A percentile compares a stretch with the other conserved stretches of the same genome.
phyloP scores from a whole-genome alignment of 1,140 invertebrate species.

The Drosophila ohnishii region DNA sequence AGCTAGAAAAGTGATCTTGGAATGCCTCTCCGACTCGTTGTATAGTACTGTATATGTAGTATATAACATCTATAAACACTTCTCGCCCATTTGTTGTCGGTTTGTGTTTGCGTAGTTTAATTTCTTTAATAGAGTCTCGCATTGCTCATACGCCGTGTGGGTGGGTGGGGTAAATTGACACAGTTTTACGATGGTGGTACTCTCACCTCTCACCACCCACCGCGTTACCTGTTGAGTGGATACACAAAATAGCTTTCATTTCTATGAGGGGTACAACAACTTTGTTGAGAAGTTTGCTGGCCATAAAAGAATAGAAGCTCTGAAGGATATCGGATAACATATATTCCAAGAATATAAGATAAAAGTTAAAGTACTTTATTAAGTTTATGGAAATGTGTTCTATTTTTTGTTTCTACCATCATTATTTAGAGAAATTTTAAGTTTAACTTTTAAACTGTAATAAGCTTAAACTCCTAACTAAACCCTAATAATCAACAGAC shows the following conservation, averaged over 20 bases:
- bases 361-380: neutral
- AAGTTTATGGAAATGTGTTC: neutral
- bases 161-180: constrained; percentile 60
- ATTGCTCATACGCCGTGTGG: constrained; percentile 63
- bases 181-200: constrained; percentile 40
- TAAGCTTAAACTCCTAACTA: neutral
- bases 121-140: constrained; percentile 52
- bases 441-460: neutral
- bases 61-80: constrained; percentile 19
- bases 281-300: constrained; percentile 12
- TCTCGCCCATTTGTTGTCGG: constrained; percentile 9
- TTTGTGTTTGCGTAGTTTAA: constrained; percentile 43
- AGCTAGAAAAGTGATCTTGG: constrained; percentile 50
- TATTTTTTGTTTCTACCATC: too few species aligned
- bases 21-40: constrained; percentile 21
- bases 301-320: neutral
- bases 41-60: neutral
- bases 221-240: constrained; percentile 55
- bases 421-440: neutral
- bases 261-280: constrained; percentile 13
- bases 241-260: constrained; percentile 42
- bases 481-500: neutral
- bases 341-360: neutral
- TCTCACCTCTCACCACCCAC: constrained; percentile 19
- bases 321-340: neutral